A percentile compares a stretch with the other conserved stretches of the same genome.
Conservation (phyloP, 35 echinoderm and acorn worm species). For the Anneissia japonica region DNA sequence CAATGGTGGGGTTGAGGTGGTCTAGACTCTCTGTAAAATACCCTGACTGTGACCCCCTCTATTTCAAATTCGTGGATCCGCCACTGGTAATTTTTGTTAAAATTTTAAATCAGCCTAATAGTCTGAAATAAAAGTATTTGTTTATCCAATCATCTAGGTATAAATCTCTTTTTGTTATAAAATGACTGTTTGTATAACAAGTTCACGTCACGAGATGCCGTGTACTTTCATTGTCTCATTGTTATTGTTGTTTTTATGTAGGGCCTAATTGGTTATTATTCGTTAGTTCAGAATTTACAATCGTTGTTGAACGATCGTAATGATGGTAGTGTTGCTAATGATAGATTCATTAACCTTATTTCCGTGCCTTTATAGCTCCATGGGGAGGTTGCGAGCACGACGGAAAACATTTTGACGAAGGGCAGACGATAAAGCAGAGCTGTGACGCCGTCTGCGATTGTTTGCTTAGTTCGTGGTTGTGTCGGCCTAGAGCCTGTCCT, state of each 20-base stretch:
- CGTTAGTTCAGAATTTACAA: background rate
- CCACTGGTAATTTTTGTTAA: too few relatives aligned
- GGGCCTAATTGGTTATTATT: background rate
- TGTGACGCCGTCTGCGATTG: constrained; percentile 91
- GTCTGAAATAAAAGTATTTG: too few relatives aligned
- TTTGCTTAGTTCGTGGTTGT: constrained; percentile 77
- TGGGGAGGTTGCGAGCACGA: constrained; percentile 82
- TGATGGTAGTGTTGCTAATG: background rate
- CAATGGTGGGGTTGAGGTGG: too few relatives aligned
- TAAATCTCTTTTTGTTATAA: too few relatives aligned
- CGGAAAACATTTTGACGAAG: constrained; percentile 71
- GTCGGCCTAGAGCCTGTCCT: constrained; percentile 78
- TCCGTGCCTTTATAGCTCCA: constrained; percentile 43
- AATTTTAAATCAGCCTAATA: too few relatives aligned
- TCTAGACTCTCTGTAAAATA: too few relatives aligned
- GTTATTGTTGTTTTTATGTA: background rate
- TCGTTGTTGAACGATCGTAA: background rate
- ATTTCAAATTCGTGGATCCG: too few relatives aligned
- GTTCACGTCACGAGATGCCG: background rate
- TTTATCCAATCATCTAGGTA: too few relatives aligned
- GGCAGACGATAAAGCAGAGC: constrained; percentile 66
- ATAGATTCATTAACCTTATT: background rate
- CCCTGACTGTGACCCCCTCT: too few relatives aligned
- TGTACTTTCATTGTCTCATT: background rate
- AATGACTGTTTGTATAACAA: background rate